Base-by-base conservation (phyloP, 2,113 vertebrate species). In the Rhipidura dahli region DNA sequence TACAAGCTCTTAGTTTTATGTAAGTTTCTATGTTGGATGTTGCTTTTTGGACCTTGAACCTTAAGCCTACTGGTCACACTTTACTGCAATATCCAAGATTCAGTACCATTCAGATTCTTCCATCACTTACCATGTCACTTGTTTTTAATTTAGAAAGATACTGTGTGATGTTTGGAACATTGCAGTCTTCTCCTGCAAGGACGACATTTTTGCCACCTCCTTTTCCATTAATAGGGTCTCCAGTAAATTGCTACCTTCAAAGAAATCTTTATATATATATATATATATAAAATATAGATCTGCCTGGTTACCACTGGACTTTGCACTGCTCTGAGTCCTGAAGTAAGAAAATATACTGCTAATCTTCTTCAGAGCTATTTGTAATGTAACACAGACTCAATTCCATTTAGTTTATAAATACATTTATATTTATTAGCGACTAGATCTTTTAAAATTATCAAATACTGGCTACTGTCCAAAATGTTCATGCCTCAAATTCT, bases 41-140 rank as follows among this genome's bases (percentile, higher is more conserved):
- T 80, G 19, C 7, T 72, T 77, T 82, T 56, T 54, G 23, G 45
- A 89, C n/a, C 20, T 42, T 72, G 64, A 85, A n/a, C 42, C 47
- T 66, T 65, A 79, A 85, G 35, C 20, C 23, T 59, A 45, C 13
- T 31, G 42, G 31, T n/a, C 42, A 83, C 30, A 15, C 13, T 69
- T 76, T 18, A 47, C 19, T 57, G 20, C 37, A 66, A 35, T 11
- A 40, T 19, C 13, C 24, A 53, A n/a, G 30, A 35, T n/a, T 81
- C n/a, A 24, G 16, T 22, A 82, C 39, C 17, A 27, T 51, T 45
- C 23, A 47, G 28, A 50, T 45, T 59, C 51, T 80, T 64, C 49
- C 12, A 42, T 27, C 42, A 42, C 22, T 71, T 51, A 45, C 12
- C 26, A 68, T 0, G 0, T 24, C 21, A 9, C 19, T 40, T 49